Evolutionary conservation across 2,113 vertebrate species (phyloP).

Genomic region (Calidris pugnax): DNA sequence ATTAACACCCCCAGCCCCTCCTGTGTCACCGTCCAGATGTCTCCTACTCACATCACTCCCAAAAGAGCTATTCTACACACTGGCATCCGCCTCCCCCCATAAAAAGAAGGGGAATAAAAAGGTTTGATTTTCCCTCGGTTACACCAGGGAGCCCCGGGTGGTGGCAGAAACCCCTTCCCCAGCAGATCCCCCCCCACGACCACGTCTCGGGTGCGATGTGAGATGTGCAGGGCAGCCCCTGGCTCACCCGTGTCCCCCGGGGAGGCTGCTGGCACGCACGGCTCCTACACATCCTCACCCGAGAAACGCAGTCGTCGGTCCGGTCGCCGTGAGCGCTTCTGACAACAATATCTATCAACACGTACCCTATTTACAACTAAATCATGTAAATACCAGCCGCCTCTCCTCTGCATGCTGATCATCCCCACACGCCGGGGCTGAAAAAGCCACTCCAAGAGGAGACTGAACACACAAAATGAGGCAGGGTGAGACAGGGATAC

Average conservation of each 20-base stretch:
- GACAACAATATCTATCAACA: constrained; percentile 61
- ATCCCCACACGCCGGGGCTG: background rate
- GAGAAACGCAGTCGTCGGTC: constrained; percentile 20
- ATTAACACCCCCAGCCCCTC: background rate
- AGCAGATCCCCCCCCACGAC: background rate
- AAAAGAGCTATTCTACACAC: rapidly evolving
- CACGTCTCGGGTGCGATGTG: background rate
- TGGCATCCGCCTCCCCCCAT: background rate
- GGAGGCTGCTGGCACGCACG: background rate
- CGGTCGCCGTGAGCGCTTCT: constrained; percentile 31
- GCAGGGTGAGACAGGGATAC: background rate
- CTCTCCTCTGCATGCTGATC: constrained; percentile 23
- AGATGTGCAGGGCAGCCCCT: background rate
- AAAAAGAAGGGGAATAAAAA: background rate
- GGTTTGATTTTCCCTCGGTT: background rate
- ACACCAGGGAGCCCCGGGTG: background rate
- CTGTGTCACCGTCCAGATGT: background rate
- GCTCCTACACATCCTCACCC: background rate
- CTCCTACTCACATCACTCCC: rapidly evolving
- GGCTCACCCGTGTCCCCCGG: background rate
- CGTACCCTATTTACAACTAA: constrained; percentile 48
- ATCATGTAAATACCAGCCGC: constrained; percentile 49
- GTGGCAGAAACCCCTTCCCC: background rate
- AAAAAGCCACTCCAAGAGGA: background rate
- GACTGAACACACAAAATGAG: background rate